Evolutionary conservation across 2,113 vertebrate species (phyloP).

Genomic region (Xenopus tropicalis): DNA sequence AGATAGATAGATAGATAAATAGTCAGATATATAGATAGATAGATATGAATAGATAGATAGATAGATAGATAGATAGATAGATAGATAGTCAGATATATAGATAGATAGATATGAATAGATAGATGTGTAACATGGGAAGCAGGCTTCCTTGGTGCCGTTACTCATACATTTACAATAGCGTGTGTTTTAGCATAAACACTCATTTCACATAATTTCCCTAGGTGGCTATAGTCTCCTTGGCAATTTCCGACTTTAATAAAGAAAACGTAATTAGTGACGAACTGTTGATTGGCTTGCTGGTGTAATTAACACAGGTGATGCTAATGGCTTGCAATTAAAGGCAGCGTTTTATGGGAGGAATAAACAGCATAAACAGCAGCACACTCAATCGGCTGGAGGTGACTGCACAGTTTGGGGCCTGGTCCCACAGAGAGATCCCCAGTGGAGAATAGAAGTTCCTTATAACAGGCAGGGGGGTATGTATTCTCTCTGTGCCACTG

Average conservation of each 20-base stretch:
- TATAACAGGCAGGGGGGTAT: too few species aligned
- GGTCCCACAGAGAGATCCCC: slow-evolving; percentile 22
- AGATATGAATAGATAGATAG: too few species aligned
- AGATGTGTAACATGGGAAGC: too few species aligned
- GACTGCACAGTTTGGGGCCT: slow-evolving; percentile 28
- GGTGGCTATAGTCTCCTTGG: slow-evolving; percentile 87
- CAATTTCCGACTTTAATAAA: slow-evolving; percentile 93
- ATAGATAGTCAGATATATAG: too few species aligned
- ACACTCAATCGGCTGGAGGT: slow-evolving; percentile 25
- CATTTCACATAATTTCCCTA: slow-evolving; percentile 80
- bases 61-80: too few species aligned
- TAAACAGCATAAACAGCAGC: slow-evolving; percentile 26
- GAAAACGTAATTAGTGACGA: slow-evolving; percentile 96
- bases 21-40: too few species aligned
- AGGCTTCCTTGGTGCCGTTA: slow-evolving; percentile 1
- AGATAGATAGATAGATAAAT: too few species aligned
- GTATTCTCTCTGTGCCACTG: too few species aligned
- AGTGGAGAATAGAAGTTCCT: slow-evolving; percentile 4
- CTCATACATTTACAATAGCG: slow-evolving; percentile 47
- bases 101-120: too few species aligned
- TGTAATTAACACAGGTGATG: slow-evolving; percentile 99
- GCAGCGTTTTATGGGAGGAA: slow-evolving; percentile 75
- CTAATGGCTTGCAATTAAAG: slow-evolving; percentile 98
- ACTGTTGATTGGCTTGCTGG: slow-evolving; percentile 97
- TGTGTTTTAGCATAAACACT: slow-evolving; percentile 73